phyloP scores from a whole-genome alignment of 2,888 invertebrate genomes.

The Amiota minor region DNA sequence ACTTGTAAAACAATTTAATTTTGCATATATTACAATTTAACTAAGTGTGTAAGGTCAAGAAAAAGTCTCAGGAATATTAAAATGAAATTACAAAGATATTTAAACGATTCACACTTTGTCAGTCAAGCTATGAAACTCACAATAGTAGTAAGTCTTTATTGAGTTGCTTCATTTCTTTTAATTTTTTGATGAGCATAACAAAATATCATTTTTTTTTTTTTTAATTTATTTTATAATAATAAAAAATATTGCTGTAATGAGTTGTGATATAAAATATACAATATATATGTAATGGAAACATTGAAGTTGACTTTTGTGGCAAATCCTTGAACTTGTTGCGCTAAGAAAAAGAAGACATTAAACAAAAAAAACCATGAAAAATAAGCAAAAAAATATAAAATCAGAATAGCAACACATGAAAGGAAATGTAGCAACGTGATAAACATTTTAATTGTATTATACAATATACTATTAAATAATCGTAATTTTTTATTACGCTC shows the following conservation, averaged over 20 bases:
- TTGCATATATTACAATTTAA: too few species aligned
- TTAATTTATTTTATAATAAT: neutral
- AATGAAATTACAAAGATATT: too few species aligned
- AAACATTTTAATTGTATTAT: conserved; percentile 1
- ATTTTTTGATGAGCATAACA: too few species aligned
- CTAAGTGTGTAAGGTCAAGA: too few species aligned
- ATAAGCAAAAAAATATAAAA: conserved; percentile 6
- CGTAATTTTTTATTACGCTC: too few species aligned
- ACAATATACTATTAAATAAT: neutral
- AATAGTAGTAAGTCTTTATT: too few species aligned
- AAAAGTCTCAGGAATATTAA: too few species aligned
- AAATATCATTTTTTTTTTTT: too few species aligned
- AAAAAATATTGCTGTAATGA: conserved; percentile 1
- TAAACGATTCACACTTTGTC: too few species aligned
- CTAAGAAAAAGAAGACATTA: neutral
- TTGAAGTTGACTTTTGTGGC: conserved; percentile 20
- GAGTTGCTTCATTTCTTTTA: too few species aligned
- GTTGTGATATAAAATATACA: neutral
- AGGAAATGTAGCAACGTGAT: conserved; percentile 14
- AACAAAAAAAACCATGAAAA: neutral
- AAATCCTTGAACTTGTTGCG: conserved; percentile 21
- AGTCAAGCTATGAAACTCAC: too few species aligned
- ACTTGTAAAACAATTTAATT: too few species aligned
- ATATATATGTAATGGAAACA: neutral
- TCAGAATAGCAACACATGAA: neutral